A percentile compares a stretch with the other conserved stretches of the same genome.
These are phyloP conservation scores for Lytechinus variegatus DNA, from an alignment of 35 echinoderm and acorn worm species.

Conservation along the genomic window DNA sequence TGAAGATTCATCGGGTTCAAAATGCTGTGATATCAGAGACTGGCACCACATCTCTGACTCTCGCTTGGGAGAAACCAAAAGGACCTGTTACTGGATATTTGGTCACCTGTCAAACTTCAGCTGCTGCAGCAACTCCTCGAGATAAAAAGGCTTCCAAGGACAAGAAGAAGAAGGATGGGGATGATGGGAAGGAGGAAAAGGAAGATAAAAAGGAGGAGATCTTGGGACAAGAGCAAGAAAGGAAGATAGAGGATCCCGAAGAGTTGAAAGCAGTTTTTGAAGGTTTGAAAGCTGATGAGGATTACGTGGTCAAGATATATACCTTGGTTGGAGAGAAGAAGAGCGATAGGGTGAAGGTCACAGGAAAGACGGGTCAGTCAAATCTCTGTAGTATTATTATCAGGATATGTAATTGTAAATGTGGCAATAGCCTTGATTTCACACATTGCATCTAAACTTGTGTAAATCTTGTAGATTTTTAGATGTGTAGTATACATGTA, in stretches of 20 bases:
- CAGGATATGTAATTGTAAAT: no score
- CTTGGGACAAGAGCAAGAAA: constrained; percentile 45
- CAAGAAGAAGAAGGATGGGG: constrained; percentile 21
- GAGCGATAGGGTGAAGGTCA: constrained; percentile 68
- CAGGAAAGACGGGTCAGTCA: constrained; percentile 68
- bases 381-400: background rate
- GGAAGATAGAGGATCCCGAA: constrained; percentile 62
- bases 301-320: constrained; percentile 79
- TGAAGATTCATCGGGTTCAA: constrained; percentile 54
- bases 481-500: no score
- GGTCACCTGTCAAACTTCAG: constrained; percentile 50
- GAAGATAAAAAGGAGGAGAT: background rate
- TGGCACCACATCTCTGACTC: constrained; percentile 60
- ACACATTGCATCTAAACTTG: no score
- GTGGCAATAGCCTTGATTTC: no score
- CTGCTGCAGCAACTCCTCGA: background rate
- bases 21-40: constrained; percentile 63
- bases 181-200: constrained; percentile 38
- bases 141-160: constrained; percentile 26
- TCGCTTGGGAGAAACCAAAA: constrained; percentile 85
- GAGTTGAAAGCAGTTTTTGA: constrained; percentile 56
- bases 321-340: constrained; percentile 69
- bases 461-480: no score
- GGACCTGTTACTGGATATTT: constrained; percentile 71
- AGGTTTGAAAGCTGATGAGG: constrained; percentile 51